These are phyloP conservation scores for Jaculus jaculus DNA, from an alignment of 2,113 vertebrate genomes.

Conservation along the genomic window DNA sequence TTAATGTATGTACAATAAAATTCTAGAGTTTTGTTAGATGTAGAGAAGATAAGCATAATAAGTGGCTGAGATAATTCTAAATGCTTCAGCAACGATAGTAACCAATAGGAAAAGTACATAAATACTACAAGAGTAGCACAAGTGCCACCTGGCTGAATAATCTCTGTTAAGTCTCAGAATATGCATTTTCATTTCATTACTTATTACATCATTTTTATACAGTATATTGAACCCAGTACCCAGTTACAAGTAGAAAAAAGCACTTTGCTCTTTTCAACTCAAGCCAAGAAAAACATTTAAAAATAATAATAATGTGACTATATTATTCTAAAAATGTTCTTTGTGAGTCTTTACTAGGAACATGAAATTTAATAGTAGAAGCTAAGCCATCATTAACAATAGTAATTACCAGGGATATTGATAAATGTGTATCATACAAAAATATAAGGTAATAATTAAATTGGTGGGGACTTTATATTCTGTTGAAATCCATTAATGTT, in stretches of 20 bases:
- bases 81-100: not conserved
- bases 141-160: not conserved
- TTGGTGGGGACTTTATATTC: not conserved
- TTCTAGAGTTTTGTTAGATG: not conserved
- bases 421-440: not conserved
- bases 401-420: not conserved
- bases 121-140: not conserved
- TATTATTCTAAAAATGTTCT: not conserved
- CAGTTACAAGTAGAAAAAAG: slow-evolving; percentile 4
- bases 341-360: not conserved
- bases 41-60: not conserved
- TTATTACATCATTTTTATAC: not conserved
- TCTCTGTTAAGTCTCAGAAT: not conserved
- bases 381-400: not conserved
- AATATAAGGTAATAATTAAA: not conserved
- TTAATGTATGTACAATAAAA: not conserved
- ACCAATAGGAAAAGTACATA: not conserved
- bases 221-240: not conserved
- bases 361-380: not conserved
- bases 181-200: not conserved
- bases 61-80: not conserved
- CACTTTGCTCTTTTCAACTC: not conserved
- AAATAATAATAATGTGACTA: not conserved
- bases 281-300: not conserved
- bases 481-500: not conserved